Evolutionary conservation across 2,797 vertebrate genomes (phyloP).

Genomic region (Denticeps clupeoides): DNA sequence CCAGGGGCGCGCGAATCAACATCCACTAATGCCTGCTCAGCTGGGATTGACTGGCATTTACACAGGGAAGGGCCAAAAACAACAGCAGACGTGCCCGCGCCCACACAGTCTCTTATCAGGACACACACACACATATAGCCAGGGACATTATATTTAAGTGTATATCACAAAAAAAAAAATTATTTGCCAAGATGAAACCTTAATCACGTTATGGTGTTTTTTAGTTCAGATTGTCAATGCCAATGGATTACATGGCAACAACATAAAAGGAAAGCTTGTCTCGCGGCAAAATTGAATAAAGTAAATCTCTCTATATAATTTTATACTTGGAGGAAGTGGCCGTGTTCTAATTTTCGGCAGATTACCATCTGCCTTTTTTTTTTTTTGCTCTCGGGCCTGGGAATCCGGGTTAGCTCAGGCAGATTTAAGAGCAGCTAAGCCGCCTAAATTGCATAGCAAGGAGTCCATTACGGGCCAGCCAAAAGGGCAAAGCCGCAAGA

Average conservation of each 20-base stretch:
- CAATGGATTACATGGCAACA: conserved; percentile 20
- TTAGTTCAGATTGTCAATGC: conserved; percentile 24
- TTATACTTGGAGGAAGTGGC: conserved; percentile 33
- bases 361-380: conserved; percentile 59
- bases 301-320: conserved; percentile 20
- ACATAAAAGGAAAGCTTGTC: conserved; percentile 26
- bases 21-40: conserved; percentile 48
- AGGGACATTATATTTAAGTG: too few species aligned
- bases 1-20: conserved; percentile 42
- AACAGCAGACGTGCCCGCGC: conserved; percentile 44
- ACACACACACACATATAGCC: background rate
- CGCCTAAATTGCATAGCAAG: conserved; percentile 46
- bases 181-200: conserved; percentile 18
- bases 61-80: conserved; percentile 33
- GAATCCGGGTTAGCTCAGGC: conserved; percentile 37
- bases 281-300: conserved; percentile 11
- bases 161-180: conserved; percentile 4
- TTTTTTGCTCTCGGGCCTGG: conserved; percentile 42
- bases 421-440: conserved; percentile 51
- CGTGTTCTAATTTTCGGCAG: conserved; percentile 44
- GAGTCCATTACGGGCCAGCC: conserved; percentile 41
- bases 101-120: conserved; percentile 23
- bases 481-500: conserved; percentile 27
- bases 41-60: conserved; percentile 53
- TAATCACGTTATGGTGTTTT: conserved; percentile 18